Conservation (phyloP, 2,797 vertebrate genomes). For the Falco concolor region DNA sequence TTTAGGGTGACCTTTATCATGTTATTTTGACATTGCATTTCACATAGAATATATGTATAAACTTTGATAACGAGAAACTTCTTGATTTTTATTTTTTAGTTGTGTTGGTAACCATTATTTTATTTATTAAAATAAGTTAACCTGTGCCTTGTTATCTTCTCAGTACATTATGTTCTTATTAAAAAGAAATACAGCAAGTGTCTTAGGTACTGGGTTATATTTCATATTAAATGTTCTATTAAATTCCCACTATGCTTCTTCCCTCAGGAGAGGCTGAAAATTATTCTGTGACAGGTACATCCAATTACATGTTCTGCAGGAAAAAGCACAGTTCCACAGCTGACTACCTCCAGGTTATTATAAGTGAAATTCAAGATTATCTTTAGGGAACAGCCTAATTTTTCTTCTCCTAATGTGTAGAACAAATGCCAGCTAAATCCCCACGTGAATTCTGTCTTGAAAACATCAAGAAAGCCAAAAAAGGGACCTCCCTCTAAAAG, state of each 20-base stretch:
- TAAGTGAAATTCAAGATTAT: constrained; percentile 39
- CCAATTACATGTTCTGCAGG: constrained; percentile 43
- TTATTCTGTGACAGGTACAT: constrained; percentile 39
- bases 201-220: not conserved
- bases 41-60: not conserved
- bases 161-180: constrained; percentile 24
- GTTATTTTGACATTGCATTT: not conserved
- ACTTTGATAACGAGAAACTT: not conserved
- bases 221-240: constrained; percentile 37
- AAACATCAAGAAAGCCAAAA: not conserved
- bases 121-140: not conserved
- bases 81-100: not conserved
- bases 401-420: not conserved
- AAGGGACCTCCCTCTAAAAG: not conserved
- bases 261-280: constrained; percentile 28
- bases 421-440: constrained; percentile 4
- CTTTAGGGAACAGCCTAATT: constrained; percentile 26
- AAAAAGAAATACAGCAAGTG: not conserved
- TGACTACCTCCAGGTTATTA: constrained; percentile 39
- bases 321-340: constrained; percentile 32
- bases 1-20: not conserved
- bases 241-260: constrained; percentile 10
- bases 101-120: not conserved
- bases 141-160: not conserved
- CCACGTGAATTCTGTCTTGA: not conserved